Evolutionary conservation across 2,113 vertebrate genomes (phyloP), one percentile per base, ranked within the genome.

Genomic region (Pangasianodon hypophthalmus): DNA sequence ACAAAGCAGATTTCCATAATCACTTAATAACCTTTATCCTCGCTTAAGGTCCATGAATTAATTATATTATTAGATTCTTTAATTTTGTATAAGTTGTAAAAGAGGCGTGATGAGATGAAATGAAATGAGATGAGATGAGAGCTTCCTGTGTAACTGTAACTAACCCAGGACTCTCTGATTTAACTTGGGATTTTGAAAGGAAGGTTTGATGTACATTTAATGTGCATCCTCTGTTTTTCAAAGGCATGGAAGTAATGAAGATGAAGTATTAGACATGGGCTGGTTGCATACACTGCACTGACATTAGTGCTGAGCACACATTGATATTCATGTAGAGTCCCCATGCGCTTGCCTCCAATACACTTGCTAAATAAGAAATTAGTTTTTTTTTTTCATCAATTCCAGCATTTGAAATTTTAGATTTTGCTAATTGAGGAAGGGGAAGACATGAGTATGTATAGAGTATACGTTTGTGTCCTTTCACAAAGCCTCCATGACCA

Each of bases 341-440:
- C 26, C 48, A 56, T n/a, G 60, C 44, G 93, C 95, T 79, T 48
- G 75, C 75, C 44, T 79, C 24, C 75, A 48, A 29, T 79, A 48
- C 9, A 79, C 75, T 26, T 29, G 75, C 75, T 79, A 79, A 24
- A 79, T 79, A 48, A 26, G 95, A 96, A 95, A 95, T 95, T 95
- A 95, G 94, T 95, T 95, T 94, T 67, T 82, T n/a, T n/a, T 94
- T 95, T 96, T 29, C 94, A 95, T 95, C 94, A 94, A 95, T 94
- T 93, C 93, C 94, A 91, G 95, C 95, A 93, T 95, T 95, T 95
- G 93, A 95, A 95, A 96, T 94, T 93, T 93, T 94, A 94, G 94
- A 95, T 95, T 95, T 94, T 95, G 93, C 95, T 96, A 95, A 95
- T 95, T 96, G 94, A 96, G 95, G 94, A 94, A 92, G 90, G 64